These are phyloP conservation scores for Metellina segmentata DNA, from an alignment of 2,888 invertebrate genomes.

Conservation along the genomic window DNA sequence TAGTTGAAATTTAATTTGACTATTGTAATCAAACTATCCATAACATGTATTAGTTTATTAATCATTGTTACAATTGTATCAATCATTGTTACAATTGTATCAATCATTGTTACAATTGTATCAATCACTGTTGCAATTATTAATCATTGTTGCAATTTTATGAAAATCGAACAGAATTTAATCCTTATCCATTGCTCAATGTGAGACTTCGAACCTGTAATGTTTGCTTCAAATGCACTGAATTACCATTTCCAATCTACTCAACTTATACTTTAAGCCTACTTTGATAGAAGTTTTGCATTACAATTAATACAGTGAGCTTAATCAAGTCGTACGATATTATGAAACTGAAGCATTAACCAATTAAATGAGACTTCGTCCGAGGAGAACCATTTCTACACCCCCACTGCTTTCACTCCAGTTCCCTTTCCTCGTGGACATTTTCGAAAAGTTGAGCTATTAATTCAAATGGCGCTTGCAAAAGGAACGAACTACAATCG, in stretches of 20 bases:
- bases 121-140: too few relatives aligned
- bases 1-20: too few relatives aligned
- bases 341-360: slow-evolving; percentile 17
- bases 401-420: neutral
- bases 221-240: neutral
- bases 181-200: too few relatives aligned
- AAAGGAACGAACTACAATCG: slow-evolving; percentile 50
- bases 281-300: neutral
- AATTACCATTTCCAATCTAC: neutral
- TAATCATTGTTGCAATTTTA: too few relatives aligned
- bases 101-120: too few relatives aligned
- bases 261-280: neutral
- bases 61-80: too few relatives aligned
- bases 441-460: slow-evolving; percentile 45
- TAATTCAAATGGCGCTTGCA: slow-evolving; percentile 60
- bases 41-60: too few relatives aligned
- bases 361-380: slow-evolving; percentile 25
- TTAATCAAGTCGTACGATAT: slow-evolving; percentile 33
- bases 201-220: too few relatives aligned
- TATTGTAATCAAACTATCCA: too few relatives aligned
- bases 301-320: slow-evolving; percentile 12
- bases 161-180: too few relatives aligned
- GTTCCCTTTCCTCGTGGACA: neutral
- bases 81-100: too few relatives aligned
- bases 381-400: neutral